Evolutionary conservation across 2,113 vertebrate genomes (phyloP).

Genomic region (Carettochelys insculpta): DNA sequence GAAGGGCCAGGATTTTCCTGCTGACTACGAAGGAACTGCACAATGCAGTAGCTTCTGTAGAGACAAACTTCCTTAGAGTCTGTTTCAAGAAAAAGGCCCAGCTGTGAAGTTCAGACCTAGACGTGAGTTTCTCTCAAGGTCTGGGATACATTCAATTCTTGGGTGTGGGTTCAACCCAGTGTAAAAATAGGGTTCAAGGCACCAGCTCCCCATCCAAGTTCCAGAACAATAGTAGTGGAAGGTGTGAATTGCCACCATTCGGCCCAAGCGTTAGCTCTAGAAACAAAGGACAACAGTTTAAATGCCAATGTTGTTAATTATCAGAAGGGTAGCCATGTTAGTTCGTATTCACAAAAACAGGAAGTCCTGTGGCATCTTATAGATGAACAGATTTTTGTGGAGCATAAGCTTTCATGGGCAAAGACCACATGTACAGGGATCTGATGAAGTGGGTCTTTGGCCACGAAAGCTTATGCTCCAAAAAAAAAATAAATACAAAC

Average conservation of each 20-base stretch:
- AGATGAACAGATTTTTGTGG: too few species aligned
- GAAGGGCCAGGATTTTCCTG: neutral
- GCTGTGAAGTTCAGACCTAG: neutral
- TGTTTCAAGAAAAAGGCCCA: neutral
- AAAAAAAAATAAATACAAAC: too few species aligned
- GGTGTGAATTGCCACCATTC: neutral
- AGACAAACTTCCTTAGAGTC: neutral
- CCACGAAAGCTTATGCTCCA: too few species aligned
- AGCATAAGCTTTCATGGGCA: too few species aligned
- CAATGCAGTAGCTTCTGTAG: neutral
- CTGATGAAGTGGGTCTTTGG: too few species aligned
- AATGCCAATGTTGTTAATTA: neutral
- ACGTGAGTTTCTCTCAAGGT: neutral
- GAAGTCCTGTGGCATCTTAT: too few species aligned
- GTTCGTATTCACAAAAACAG: too few species aligned
- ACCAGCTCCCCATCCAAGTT: fast-evolving
- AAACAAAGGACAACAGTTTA: neutral
- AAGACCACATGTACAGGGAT: too few species aligned
- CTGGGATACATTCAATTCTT: neutral
- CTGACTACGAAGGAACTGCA: neutral
- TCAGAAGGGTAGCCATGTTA: too few species aligned
- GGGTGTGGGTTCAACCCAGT: neutral
- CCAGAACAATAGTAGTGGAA: neutral
- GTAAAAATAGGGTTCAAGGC: neutral
- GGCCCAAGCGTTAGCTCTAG: neutral